Evolutionary conservation across 2,888 invertebrate species (phyloP).

Genomic region (Nysson spinosus): DNA sequence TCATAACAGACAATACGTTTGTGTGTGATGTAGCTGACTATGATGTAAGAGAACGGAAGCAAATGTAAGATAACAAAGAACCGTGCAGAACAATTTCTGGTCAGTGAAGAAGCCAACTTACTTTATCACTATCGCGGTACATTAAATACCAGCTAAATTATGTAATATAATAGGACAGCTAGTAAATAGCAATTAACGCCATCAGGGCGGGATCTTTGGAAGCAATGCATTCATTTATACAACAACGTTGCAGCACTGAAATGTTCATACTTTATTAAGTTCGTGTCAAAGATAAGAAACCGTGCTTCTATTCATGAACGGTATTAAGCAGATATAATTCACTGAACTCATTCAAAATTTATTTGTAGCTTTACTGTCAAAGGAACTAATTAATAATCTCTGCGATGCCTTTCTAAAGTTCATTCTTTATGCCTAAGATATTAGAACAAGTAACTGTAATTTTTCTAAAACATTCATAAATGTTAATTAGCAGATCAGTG

Average conservation of each 20-base stretch:
- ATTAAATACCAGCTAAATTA: conserved; percentile 35
- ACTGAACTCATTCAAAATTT: too few relatives aligned
- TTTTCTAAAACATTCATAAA: too few relatives aligned
- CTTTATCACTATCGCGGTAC: conserved; percentile 49
- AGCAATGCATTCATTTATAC: background rate
- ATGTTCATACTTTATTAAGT: too few relatives aligned
- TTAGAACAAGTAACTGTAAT: too few relatives aligned
- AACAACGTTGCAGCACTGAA: background rate
- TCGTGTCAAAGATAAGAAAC: too few relatives aligned
- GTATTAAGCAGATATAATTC: too few relatives aligned
- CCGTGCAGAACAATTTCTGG: conserved; percentile 34
- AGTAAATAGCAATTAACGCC: conserved; percentile 50
- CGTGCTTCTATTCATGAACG: too few relatives aligned
- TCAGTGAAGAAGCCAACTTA: conserved; percentile 29
- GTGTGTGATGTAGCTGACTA: conserved; percentile 1
- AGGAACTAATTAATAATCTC: too few relatives aligned
- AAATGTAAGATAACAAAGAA: conserved; percentile 52
- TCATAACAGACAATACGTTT: conserved; percentile 12
- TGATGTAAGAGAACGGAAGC: conserved; percentile 61
- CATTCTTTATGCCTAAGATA: too few relatives aligned
- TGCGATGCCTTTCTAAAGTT: too few relatives aligned
- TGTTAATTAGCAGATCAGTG: background rate
- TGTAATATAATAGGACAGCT: conserved; percentile 36
- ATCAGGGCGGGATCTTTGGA: conserved; percentile 12
- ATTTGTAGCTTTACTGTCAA: too few relatives aligned